Base-by-base conservation (phyloP, 2,113 vertebrate species). In the Clarias magur region DNA sequence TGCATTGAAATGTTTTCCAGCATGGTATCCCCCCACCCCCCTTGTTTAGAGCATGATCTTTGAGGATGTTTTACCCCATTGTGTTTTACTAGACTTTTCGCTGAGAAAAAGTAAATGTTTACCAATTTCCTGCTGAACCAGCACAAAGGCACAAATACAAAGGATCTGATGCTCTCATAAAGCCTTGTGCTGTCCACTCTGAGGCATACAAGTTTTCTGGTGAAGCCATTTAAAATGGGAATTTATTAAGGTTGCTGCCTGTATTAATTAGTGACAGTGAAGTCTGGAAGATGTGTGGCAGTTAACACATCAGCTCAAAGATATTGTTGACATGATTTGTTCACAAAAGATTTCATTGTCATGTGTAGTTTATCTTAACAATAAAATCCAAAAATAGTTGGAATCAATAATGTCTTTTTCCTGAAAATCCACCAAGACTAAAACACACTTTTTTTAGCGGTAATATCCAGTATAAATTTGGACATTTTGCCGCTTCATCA, bases 181-280 rank as follows among this genome's bases (percentile, higher is more conserved):
- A 90, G 62, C 89, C 88, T 75, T 90, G 89, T 89, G 83, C 48
- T 38, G 30, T 34, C 30, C 30, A 34, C 30, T 34, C 86, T 67
- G 15, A 87, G 53, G 34, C 57, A 68, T 23, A 54, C 13, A 88
- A 84, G 42, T 87, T 92, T 10, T 34, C 56, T 68, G 91, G 92
- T 48, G 85, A 91, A 2, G 91, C 89, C 27, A 62, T 91, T 19
- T 89, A 93, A 48, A 92, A 92, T 4, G 90, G 90, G 90, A 72
- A 90, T 42, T 88, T 92, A 21, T 62, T 92, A 53, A 90, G 90
- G 75, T 63, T 91, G 63, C 53, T 91, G 4, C 89, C 88, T 84
- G 48, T 93, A 0, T 75, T 92, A 76, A 88, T 90, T 84, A 57
- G 85, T 59, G 85, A 84, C 73, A 27, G 16, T 54, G 53, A 73